Evolutionary conservation across 35 echinoderm and acorn worm species (phyloP), one percentile per base, ranked within the genome.

Genomic region (Chiridota heheva): DNA sequence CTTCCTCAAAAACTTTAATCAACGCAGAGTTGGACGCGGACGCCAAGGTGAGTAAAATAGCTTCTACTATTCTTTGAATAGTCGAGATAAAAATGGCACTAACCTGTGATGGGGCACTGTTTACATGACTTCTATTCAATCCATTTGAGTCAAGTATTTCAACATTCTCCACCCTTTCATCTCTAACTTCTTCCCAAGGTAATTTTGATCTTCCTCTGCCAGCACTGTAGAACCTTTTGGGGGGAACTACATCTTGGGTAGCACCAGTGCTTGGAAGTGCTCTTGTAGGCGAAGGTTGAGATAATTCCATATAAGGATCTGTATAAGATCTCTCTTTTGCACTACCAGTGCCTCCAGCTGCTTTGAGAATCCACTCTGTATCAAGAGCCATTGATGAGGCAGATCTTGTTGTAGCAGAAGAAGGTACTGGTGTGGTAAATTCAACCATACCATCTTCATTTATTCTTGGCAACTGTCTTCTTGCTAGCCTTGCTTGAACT

Each of bases 41-140:
- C n/a, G n/a, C n/a, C n/a, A n/a, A n/a, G n/a, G n/a, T n/a, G n/a
- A n/a, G n/a, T n/a, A n/a, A n/a, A n/a, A n/a, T n/a, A n/a, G n/a
- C n/a, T n/a, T n/a, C n/a, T n/a, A n/a, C n/a, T n/a, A n/a, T n/a
- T n/a, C n/a, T n/a, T n/a, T n/a, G n/a, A n/a, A n/a, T n/a, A n/a
- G n/a, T n/a, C n/a, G 2, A 7, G 35, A 15, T 29, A 10, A 18
- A 57, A 77, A 34, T 53, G 1, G 47, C 29, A 81, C 63, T 67
- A 40, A 97, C 94, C 88, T 97, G 88, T 46, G 80, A 48, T 63
- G 94, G 94, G 18, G 94, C 94, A 88, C 94, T 97, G 82, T 64
- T 96, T 34, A 89, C 48, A 31, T 96, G 91, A 25, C 65, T 44
- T 55, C 82, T 44, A 45, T 73, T 55, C 29, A 74, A 63, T 18